phyloP scores from a whole-genome alignment of 2,113 vertebrate genomes.

The Morone chrysops region DNA sequence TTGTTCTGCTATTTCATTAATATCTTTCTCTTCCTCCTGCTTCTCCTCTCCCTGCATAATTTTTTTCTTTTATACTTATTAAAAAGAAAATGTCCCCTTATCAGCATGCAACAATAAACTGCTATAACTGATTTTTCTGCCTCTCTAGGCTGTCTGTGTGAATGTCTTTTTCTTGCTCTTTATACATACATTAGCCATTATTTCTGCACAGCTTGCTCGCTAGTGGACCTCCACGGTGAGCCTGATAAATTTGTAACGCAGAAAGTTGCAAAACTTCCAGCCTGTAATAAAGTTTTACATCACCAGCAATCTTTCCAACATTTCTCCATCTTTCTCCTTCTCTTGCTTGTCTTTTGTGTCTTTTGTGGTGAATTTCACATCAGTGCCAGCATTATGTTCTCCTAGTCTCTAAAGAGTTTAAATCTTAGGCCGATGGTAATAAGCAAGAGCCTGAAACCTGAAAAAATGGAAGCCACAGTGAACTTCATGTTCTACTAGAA shows the following conservation, averaged over 20 bases:
- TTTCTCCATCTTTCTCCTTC: background rate
- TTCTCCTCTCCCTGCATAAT: background rate
- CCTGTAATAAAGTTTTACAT: background rate
- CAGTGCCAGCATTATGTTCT: background rate
- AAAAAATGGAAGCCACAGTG: background rate
- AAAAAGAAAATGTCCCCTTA: background rate
- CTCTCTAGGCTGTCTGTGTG: background rate
- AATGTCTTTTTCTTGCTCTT: background rate
- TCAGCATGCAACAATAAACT: conserved; percentile 15
- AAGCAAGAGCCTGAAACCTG: background rate
- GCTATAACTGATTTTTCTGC: background rate
- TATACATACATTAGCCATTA: background rate
- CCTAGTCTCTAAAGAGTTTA: background rate
- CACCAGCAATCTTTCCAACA: background rate
- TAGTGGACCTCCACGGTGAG: background rate
- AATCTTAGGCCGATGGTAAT: too few relatives aligned
- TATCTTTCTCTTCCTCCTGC: background rate
- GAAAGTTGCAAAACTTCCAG: background rate
- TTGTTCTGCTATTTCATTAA: background rate
- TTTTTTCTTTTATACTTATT: background rate
- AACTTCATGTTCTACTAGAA: background rate
- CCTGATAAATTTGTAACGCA: background rate
- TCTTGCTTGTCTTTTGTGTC: background rate
- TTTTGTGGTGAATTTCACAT: background rate
- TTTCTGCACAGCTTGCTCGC: conserved; percentile 11